phyloP scores from a whole-genome alignment of 2,888 invertebrate genomes.

The Apodemia zela region DNA sequence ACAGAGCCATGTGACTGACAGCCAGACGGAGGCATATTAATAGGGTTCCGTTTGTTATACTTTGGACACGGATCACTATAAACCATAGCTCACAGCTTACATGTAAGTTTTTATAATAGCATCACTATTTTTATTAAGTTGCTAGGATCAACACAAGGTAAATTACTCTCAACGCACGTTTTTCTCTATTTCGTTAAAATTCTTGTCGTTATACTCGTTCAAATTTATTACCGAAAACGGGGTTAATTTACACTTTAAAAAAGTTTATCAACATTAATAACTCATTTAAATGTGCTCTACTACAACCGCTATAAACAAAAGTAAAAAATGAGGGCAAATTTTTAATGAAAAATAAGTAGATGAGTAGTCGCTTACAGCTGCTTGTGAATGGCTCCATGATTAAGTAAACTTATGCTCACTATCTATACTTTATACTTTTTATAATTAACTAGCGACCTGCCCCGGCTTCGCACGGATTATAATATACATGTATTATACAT shows the following conservation, averaged over 20 bases:
- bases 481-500: no score
- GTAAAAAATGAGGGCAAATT: not conserved
- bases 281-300: constrained; percentile 10
- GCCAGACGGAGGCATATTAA: no score
- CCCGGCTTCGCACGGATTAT: no score
- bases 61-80: no score
- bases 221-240: constrained; percentile 9
- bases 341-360: constrained; percentile 16
- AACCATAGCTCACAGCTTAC: no score
- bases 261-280: constrained; percentile 20
- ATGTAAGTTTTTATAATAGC: no score
- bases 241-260: constrained; percentile 17
- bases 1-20: no score
- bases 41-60: no score
- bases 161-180: not conserved
- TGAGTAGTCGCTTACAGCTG: not conserved
- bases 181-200: not conserved
- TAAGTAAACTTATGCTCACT: no score
- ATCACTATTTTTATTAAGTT: no score
- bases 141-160: not conserved
- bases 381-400: not conserved
- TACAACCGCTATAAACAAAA: constrained; percentile 1
- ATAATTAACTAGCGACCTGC: no score
- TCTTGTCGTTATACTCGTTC: not conserved
- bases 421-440: no score